These are phyloP conservation scores for Polyergus mexicanus DNA, from an alignment of 1,140 invertebrate genomes.

Conservation along the genomic window DNA sequence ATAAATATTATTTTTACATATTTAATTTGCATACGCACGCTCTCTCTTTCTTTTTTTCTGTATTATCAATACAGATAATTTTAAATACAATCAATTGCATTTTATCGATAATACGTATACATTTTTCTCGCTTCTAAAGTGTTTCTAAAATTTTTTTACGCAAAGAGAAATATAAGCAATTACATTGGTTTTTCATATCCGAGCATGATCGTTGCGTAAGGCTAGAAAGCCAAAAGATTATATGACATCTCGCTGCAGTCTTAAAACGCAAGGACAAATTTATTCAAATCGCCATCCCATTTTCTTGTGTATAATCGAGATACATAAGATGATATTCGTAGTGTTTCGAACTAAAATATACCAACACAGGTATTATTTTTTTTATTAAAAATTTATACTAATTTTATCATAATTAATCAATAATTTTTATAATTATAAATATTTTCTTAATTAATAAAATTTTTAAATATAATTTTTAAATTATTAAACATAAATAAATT, in stretches of 20 bases:
- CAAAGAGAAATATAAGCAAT: constrained; percentile 7
- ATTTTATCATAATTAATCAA: no score
- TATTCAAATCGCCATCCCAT: constrained; percentile 13
- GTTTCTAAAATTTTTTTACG: neutral
- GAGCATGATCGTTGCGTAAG: constrained; percentile 13
- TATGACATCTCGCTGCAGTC: neutral
- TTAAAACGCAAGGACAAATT: constrained; percentile 42
- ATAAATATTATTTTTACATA: neutral
- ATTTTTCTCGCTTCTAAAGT: neutral
- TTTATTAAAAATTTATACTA: no score
- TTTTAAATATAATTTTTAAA: no score
- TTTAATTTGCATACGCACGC: neutral
- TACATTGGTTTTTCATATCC: constrained; percentile 33
- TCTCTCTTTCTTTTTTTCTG: constrained; percentile 2
- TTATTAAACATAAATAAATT: no score
- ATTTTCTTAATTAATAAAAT: no score
- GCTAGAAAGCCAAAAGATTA: constrained; percentile 38
- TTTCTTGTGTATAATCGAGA: constrained; percentile 3
- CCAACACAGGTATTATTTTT: neutral
- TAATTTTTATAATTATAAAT: no score
- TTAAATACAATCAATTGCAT: neutral
- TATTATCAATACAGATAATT: neutral
- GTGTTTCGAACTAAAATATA: neutral
- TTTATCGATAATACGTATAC: neutral
- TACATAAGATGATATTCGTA: neutral